Evolutionary conservation across 1,140 invertebrate genomes (phyloP).

Genomic region (Eulimnadia texana): DNA sequence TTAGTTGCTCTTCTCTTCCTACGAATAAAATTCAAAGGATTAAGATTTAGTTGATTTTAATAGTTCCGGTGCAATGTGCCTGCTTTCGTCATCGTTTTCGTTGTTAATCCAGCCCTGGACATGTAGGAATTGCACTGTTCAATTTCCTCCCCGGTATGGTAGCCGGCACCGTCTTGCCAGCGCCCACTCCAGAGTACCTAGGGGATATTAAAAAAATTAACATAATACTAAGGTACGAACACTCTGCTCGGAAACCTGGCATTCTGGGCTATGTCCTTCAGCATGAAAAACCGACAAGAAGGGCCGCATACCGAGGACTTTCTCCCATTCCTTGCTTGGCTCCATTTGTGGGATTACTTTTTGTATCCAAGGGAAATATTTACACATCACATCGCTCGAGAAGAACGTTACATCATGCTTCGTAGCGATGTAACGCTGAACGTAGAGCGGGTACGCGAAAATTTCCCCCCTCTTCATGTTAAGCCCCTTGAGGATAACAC

Average conservation of each 20-base stretch:
- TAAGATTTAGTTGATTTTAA: neutral
- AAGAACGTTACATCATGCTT: neutral
- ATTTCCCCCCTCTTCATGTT: constrained; percentile 9
- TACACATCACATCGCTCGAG: constrained; percentile 5
- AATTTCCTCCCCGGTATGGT: neutral
- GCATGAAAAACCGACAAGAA: constrained; percentile 1
- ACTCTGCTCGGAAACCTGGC: neutral
- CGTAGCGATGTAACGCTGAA: neutral
- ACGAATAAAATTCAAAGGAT: neutral
- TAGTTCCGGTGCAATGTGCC: neutral
- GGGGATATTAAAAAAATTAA: neutral
- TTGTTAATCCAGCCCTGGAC: neutral
- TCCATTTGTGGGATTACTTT: neutral
- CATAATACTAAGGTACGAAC: neutral
- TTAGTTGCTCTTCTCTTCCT: neutral
- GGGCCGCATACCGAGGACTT: neutral
- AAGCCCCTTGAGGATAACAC: constrained; percentile 6
- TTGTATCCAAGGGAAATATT: constrained; percentile 4
- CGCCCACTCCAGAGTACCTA: neutral
- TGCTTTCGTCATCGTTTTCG: neutral
- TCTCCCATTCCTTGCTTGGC: neutral
- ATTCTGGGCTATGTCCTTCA: neutral
- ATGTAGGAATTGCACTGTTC: neutral
- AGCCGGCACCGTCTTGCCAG: neutral
- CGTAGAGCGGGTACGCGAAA: constrained; percentile 1